Evolutionary conservation across 2,888 invertebrate species (phyloP), one percentile per base, ranked within the genome.

Genomic region (Clusia tigrina): DNA sequence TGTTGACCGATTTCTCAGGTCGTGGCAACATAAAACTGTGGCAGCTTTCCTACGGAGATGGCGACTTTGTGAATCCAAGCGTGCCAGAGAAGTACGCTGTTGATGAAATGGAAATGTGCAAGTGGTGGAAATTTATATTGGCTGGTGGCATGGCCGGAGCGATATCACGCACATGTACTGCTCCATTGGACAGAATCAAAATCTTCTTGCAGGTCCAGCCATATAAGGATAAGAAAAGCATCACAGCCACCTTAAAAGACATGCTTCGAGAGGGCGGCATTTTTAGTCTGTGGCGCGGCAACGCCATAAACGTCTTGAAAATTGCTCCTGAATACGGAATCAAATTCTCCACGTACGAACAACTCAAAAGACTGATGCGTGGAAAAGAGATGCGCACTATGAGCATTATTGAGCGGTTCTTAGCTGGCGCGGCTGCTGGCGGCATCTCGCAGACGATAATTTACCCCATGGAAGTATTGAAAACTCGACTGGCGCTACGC

Each of bases 271-370:
- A 99, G 83, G 99, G 99, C 66, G 99, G 99, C 9, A 79, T 92
- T 1, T 83, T 85, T 62, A 95, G 97, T 60, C 86, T 99, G 76
- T 99, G 99, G 99, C 88, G 99, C 69, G 99, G 99, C 22, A 99
- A 99, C 83, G 96, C 97, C 65, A 95, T 98, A 72, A 99, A 98
- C 84, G 96, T 98, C 60, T 87, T 99, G 71, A 99, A 99, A 87
- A 99, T 99, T 73, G 99, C 98, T 1, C 99, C 99, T 0, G 99
- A 99, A 84, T 93, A 96, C 0, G 99, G 98, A 0, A 85, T 99
- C n/a, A 99, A 99, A 84, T 99, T 99, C 83, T 95, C 95, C 83
- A 96, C 97, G 0, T 99, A 99, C 84, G 99, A 99, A 82, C 95
- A 98, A 86, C 90, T 95, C 56, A 98, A 98, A 83, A 87, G 92